Percentiles rank a stretch among this genome's conserved stretches.
These are phyloP conservation scores for Trematomus bernacchii DNA, from an alignment of 2,797 vertebrate species.

Conservation along the genomic window DNA sequence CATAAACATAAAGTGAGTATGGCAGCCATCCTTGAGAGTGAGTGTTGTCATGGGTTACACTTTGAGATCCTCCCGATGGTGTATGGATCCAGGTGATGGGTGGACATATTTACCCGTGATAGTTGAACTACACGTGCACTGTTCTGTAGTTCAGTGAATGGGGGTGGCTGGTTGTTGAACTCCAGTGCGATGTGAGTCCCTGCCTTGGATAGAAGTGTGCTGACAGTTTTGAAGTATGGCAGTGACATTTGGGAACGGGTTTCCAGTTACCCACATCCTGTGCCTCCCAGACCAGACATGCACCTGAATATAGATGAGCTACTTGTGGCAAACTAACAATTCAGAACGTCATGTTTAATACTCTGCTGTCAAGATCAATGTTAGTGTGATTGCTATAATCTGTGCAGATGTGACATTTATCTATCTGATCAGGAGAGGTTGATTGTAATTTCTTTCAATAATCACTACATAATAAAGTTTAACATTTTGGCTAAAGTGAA, in stretches of 20 bases:
- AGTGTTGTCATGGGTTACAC: neutral
- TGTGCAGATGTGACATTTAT: conserved; percentile 1
- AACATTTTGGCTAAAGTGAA: neutral
- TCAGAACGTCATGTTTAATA: conserved; percentile 37
- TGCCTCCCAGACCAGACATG: conserved; percentile 60
- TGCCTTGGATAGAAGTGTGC: conserved; percentile 63
- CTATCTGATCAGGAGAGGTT: neutral
- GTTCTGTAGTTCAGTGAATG: conserved; percentile 56
- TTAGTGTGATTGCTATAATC: conserved; percentile 12
- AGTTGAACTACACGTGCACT: conserved; percentile 48
- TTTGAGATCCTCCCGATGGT: conserved; percentile 1
- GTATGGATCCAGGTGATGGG: conserved; percentile 16
- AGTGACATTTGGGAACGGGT: conserved; percentile 79
- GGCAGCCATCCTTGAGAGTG: neutral
- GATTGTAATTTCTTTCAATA: neutral
- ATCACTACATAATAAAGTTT: neutral
- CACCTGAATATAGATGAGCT: conserved; percentile 68
- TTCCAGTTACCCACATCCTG: conserved; percentile 77
- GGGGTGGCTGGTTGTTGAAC: conserved; percentile 38
- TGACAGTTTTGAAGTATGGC: conserved; percentile 80
- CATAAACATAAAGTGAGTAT: neutral
- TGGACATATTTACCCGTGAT: conserved; percentile 41
- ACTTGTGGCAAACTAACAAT: conserved; percentile 24
- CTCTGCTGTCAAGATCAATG: conserved; percentile 13
- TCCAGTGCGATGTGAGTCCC: conserved; percentile 49